Evolutionary conservation across 37 sponge, comb jelly and placozoan species (phyloP), one percentile per base, ranked within the genome.

Genomic region (Tethya wilhelma): DNA sequence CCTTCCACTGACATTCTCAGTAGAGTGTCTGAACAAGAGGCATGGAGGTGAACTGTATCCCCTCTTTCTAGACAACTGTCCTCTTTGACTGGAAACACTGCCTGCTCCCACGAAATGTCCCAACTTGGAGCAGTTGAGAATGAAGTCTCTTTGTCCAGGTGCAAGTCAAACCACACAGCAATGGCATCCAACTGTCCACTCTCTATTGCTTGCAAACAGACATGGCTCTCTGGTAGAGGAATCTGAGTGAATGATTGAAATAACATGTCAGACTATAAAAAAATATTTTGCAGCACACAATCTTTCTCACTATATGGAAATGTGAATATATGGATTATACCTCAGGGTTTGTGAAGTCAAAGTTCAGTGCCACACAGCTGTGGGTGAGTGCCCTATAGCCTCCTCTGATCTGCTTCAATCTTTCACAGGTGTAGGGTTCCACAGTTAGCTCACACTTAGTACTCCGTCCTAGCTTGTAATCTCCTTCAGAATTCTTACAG

Each of bases 101-200:
- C 92, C 73, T 91, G 92, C 39, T 91, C 89, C 92, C 92, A 91
- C 17, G 77, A 87, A 73, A 44, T 38, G 68, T 76, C 71, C 58
- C 85, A 32, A 23, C 41, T 12, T 0, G 90, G 87, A 26, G 74
- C 86, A 2, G 92, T 82, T 57, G 83, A 78, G 42, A 87, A 64
- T 62, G 73, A 59, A 32, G 23, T 33, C n/a, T 65, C 39, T 29
- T 29, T 25, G 75, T 82, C 83, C 26, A 91, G 77, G 38, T 87
- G 78, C 22, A 87, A 79, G 49, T 77, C 79, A 56, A 88, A 91
- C 83, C 83, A 87, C 12, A 44, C 74, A 29, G 80, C 88, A 42
- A 91, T 49, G 42, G 84, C 77, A 41, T 91, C 92, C 28, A 87
- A 11, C 30, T 23, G 19, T n/a, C 92, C 92, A 20, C 41, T 25